Conservation (phyloP, 2,888 invertebrate species). For the Chloroclysta siterata region DNA sequence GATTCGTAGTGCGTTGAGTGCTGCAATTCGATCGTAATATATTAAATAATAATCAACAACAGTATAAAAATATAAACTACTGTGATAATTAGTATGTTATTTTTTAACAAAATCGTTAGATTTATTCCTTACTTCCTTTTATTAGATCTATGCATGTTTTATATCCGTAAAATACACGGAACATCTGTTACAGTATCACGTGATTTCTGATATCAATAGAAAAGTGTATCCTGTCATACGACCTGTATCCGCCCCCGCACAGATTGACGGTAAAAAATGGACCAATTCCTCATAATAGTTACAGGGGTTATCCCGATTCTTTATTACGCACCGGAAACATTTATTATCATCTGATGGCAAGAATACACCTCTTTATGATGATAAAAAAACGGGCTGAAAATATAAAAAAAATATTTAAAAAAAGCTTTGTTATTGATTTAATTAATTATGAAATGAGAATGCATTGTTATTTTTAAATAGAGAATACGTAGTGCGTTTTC, state of each 20-base stretch:
- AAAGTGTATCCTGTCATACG: constrained; percentile 82
- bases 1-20: no score
- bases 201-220: constrained; percentile 72
- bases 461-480: constrained; percentile 36
- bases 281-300: constrained; percentile 80
- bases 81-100: neutral
- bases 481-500: constrained; percentile 54
- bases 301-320: constrained; percentile 70
- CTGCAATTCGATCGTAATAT: no score
- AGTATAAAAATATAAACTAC: no score
- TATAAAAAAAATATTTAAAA: constrained; percentile 3
- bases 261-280: constrained; percentile 79
- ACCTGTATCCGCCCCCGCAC: constrained; percentile 80
- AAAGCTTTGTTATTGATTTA: constrained; percentile 11
- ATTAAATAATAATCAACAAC: no score
- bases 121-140: neutral
- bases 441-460: constrained; percentile 26
- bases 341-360: constrained; percentile 69
- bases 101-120: neutral
- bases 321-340: constrained; percentile 81
- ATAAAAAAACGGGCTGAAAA: constrained; percentile 22
- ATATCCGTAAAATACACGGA: constrained; percentile 27
- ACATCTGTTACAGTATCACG: constrained; percentile 75
- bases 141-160: constrained; percentile 18
- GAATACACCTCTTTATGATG: constrained; percentile 53